Conservation (phyloP, 2,797 vertebrate species). For the Trachops cirrhosus region DNA sequence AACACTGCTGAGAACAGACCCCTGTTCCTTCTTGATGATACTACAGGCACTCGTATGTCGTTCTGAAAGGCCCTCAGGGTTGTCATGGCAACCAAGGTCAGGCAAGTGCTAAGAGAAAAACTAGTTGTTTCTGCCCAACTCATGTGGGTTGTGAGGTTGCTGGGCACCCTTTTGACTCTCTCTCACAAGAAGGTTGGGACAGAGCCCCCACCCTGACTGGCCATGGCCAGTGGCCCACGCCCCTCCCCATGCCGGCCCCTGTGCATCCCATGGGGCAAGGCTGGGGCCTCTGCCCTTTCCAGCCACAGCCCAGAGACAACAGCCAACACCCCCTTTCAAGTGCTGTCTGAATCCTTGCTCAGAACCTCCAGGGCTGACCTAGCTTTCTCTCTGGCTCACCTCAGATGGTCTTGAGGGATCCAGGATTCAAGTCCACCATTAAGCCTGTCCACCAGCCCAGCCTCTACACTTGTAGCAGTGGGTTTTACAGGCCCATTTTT, state of each 20-base stretch:
- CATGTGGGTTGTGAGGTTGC: background rate
- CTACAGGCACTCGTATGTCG: conserved; percentile 72
- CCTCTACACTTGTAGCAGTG: rapidly evolving
- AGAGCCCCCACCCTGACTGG: background rate
- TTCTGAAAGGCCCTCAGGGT: background rate
- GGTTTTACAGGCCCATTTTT: background rate
- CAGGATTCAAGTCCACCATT: background rate
- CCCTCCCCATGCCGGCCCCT: background rate
- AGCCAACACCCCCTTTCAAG: background rate
- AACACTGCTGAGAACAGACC: background rate
- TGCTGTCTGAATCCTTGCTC: background rate
- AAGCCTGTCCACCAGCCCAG: background rate
- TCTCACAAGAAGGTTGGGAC: rapidly evolving
- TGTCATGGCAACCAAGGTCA: conserved; percentile 21
- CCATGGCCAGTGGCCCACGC: background rate
- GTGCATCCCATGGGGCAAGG: background rate
- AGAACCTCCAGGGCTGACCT: background rate
- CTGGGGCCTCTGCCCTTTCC: background rate
- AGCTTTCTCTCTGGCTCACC: background rate
- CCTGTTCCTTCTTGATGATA: background rate
- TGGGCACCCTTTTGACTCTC: background rate
- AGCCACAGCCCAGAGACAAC: background rate
- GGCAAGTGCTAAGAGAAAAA: background rate
- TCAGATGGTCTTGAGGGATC: background rate
- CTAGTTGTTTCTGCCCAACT: background rate